Percentiles rank a stretch among this genome's conserved stretches.
These are phyloP conservation scores for Sicus ferrugineus DNA, from an alignment of 2,888 invertebrate genomes.

Conservation along the genomic window DNA sequence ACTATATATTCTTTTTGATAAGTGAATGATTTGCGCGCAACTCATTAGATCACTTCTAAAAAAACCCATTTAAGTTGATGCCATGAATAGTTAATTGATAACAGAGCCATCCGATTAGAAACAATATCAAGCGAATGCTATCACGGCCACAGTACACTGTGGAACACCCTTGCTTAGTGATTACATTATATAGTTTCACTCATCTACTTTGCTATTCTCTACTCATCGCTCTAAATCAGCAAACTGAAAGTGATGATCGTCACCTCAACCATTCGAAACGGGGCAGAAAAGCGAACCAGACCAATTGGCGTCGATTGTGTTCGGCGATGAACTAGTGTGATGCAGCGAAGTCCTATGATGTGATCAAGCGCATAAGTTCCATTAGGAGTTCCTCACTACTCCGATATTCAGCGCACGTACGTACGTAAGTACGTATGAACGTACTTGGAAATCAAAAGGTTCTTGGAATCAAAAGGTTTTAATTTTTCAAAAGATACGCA, in stretches of 20 bases:
- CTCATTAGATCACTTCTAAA: slow-evolving; percentile 21
- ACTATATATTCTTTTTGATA: not conserved
- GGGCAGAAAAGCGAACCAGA: slow-evolving; percentile 18
- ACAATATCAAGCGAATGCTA: no score
- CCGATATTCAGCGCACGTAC: not conserved
- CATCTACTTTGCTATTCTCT: not conserved
- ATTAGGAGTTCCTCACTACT: not conserved
- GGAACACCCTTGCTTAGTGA: not conserved
- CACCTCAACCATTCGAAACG: not conserved
- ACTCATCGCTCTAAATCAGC: not conserved
- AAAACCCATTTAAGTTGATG: not conserved
- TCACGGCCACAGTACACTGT: not conserved
- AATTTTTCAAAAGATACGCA: not conserved
- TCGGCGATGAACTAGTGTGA: slow-evolving; percentile 6
- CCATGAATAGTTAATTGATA: slow-evolving; percentile 28
- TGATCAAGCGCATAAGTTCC: not conserved
- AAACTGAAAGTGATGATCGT: not conserved
- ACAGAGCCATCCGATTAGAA: not conserved
- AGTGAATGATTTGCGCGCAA: not conserved
- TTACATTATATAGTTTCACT: not conserved
- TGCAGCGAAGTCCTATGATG: not conserved
- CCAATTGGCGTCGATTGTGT: slow-evolving; percentile 31
- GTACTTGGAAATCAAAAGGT: no score
- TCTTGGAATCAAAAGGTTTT: not conserved
- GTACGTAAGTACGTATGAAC: not conserved